phyloP scores from a whole-genome alignment of 2,888 invertebrate species.

The Anorthoa munda region DNA sequence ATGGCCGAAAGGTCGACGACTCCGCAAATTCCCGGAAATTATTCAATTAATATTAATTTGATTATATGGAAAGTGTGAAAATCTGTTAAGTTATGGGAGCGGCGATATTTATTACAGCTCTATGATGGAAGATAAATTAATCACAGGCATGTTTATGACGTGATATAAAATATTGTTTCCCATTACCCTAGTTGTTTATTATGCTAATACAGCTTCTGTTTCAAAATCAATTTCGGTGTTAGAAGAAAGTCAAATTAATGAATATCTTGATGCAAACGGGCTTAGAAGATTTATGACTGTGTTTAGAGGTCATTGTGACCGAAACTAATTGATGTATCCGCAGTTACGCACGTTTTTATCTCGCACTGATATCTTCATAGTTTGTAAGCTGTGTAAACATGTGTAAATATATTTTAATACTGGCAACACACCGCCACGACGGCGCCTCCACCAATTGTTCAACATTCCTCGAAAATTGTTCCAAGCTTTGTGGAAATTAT shows the following conservation, averaged over 20 bases:
- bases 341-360: slow-evolving; percentile 41
- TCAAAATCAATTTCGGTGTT: slow-evolving; percentile 36
- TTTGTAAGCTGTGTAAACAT: slow-evolving; percentile 29
- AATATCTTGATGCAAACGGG: slow-evolving; percentile 37
- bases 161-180: slow-evolving; percentile 48
- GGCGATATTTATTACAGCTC: slow-evolving; percentile 48
- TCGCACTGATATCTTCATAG: slow-evolving; percentile 28
- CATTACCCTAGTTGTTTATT: slow-evolving; percentile 50
- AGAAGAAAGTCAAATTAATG: slow-evolving; percentile 54
- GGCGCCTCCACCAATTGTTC: slow-evolving; percentile 46
- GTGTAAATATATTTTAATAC: slow-evolving; percentile 43
- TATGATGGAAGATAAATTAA: slow-evolving; percentile 51
- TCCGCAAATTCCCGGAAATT: slow-evolving; percentile 55
- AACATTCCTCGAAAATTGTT: slow-evolving; percentile 39
- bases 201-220: slow-evolving; percentile 58
- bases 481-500: slow-evolving; percentile 32
- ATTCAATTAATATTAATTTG: slow-evolving; percentile 63
- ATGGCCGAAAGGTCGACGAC: slow-evolving; percentile 50
- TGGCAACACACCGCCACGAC: slow-evolving; percentile 27
- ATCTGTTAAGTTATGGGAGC: slow-evolving; percentile 35
- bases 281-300: slow-evolving; percentile 46
- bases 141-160: slow-evolving; percentile 44
- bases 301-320: slow-evolving; percentile 44
- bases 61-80: slow-evolving; percentile 60
- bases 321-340: slow-evolving; percentile 45